Conservation (phyloP, 2,888 invertebrate species). For the Drosophila neutralis region DNA sequence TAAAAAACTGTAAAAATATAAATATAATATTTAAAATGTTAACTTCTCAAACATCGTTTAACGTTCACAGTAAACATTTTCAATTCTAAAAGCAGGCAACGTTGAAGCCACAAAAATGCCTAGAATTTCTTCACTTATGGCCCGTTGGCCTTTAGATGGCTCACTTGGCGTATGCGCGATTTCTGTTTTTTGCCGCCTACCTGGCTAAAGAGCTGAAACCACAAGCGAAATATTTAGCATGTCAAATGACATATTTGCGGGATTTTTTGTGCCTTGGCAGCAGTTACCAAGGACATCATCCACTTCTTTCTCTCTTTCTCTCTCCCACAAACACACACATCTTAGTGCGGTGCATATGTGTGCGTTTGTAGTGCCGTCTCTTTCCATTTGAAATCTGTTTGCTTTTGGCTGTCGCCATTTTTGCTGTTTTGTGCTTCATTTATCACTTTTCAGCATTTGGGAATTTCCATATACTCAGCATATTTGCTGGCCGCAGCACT, state of each 20-base stretch:
- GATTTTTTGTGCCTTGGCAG: conserved; percentile 55
- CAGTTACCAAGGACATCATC: conserved; percentile 46
- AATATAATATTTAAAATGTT: background rate
- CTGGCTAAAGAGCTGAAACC: conserved; percentile 50
- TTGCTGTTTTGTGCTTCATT: conserved; percentile 74
- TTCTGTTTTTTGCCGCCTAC: conserved; percentile 41
- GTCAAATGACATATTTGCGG: conserved; percentile 82
- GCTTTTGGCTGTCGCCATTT: conserved; percentile 56
- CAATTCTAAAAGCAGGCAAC: background rate
- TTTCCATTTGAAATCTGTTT: conserved; percentile 16
- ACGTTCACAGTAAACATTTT: background rate
- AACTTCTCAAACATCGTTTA: background rate
- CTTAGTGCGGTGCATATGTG: conserved; percentile 54
- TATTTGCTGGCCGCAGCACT: conserved; percentile 61
- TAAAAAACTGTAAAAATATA: background rate
- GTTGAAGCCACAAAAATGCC: background rate
- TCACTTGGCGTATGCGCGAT: conserved; percentile 54
- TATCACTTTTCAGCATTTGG: conserved; percentile 67
- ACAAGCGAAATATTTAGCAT: conserved; percentile 76
- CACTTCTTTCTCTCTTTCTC: background rate
- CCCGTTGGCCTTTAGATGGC: background rate
- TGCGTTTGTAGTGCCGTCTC: conserved; percentile 23
- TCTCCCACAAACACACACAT: background rate
- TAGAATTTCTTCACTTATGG: background rate
- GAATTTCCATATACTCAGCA: conserved; percentile 80